phyloP scores from a whole-genome alignment of 2,113 vertebrate genomes.

The Podiceps cristatus region DNA sequence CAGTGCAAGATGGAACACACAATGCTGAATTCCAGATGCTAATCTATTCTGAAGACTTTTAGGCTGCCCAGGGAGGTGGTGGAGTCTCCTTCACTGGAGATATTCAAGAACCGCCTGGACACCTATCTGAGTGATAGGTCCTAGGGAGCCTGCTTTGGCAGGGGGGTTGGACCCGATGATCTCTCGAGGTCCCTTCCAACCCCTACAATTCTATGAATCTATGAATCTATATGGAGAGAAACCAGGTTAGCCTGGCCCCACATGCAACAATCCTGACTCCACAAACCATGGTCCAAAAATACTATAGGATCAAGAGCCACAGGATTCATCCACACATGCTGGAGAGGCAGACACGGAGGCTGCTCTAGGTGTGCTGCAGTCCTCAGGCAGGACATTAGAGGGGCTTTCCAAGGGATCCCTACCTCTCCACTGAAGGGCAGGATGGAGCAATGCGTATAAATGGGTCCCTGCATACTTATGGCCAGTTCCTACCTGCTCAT shows the following conservation, averaged over 20 bases:
- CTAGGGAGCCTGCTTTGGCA: too few relatives aligned
- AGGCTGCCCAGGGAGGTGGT: too few relatives aligned
- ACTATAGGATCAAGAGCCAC: not conserved
- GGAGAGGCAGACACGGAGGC: not conserved
- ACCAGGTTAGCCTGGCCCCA: not conserved
- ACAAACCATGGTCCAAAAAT: not conserved
- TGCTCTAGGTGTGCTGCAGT: not conserved
- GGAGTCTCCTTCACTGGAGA: too few relatives aligned
- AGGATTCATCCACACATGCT: not conserved
- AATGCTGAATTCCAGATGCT: not conserved
- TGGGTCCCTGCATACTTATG: not conserved
- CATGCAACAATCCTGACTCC: not conserved
- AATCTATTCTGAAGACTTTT: not conserved
- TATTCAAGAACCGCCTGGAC: too few relatives aligned
- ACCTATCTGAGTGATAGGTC: too few relatives aligned
- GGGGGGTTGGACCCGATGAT: too few relatives aligned
- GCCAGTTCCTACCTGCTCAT: not conserved
- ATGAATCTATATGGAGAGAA: not conserved
- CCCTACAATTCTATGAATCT: too few relatives aligned
- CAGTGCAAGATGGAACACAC: not conserved
- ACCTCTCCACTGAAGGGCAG: not conserved
- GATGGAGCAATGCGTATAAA: not conserved
- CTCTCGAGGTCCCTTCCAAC: too few relatives aligned
- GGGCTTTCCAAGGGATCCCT: not conserved
- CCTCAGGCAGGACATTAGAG: not conserved